Evolutionary conservation across 2,888 invertebrate species (phyloP).

Genomic region (Melinaea marsaeus): DNA sequence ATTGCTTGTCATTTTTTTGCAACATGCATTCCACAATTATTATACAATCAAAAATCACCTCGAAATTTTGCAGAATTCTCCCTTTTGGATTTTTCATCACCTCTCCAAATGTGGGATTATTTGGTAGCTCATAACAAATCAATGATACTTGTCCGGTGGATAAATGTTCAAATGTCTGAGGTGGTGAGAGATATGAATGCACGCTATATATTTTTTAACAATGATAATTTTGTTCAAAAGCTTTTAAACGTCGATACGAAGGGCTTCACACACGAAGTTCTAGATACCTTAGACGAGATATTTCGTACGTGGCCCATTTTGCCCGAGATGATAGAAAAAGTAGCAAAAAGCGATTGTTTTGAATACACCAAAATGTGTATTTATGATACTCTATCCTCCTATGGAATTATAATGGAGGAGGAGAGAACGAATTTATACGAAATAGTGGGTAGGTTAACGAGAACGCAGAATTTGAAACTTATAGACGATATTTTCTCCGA

Average conservation of each 20-base stretch:
- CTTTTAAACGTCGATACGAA: conserved; percentile 66
- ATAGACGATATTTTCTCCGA: conserved; percentile 76
- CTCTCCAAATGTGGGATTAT: conserved; percentile 79
- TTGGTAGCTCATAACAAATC: conserved; percentile 78
- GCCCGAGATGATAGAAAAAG: conserved; percentile 76
- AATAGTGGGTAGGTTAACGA: conserved; percentile 79
- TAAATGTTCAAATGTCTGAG: conserved; percentile 75
- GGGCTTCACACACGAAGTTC: conserved; percentile 54
- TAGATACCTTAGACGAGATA: conserved; percentile 68
- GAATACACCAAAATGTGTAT: conserved; percentile 74
- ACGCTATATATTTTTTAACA: conserved; percentile 66
- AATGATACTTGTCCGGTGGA: conserved; percentile 79
- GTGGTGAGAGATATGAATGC: conserved; percentile 71
- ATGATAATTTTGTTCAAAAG: conserved; percentile 63
- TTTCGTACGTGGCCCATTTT: conserved; percentile 78
- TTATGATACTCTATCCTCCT: conserved; percentile 79
- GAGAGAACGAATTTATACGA: conserved; percentile 77
- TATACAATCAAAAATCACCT: background rate
- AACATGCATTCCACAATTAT: background rate
- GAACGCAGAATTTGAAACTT: conserved; percentile 73
- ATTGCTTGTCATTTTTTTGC: background rate
- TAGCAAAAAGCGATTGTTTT: conserved; percentile 69
- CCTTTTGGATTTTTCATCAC: conserved; percentile 70
- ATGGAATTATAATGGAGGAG: conserved; percentile 80
- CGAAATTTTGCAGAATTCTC: conserved; percentile 62